Evolutionary conservation across 64 coral and sea anemone genomes (phyloP).

Genomic region (Dendrophyllia cribrosa): DNA sequence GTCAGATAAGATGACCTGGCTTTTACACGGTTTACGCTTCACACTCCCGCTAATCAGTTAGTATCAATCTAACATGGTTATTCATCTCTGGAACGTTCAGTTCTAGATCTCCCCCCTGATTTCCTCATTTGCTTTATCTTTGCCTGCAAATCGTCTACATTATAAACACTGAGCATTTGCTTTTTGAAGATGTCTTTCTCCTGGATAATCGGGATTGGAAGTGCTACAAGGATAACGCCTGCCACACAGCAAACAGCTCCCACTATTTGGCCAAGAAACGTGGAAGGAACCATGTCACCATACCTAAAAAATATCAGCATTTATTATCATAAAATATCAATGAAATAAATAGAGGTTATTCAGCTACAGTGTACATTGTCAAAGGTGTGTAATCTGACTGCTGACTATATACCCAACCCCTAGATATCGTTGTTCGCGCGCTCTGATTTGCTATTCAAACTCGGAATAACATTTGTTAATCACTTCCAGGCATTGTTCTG

Average conservation of each 20-base stretch:
- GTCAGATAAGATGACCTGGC: too few species aligned
- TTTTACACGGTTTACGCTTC: too few species aligned
- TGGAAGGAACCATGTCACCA: conserved; percentile 89
- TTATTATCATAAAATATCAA: too few species aligned
- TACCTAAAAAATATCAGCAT: conserved; percentile 53
- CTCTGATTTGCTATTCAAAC: too few species aligned
- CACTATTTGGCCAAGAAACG: conserved; percentile 60
- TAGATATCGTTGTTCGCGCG: too few species aligned
- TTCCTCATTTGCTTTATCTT: conserved; percentile 87
- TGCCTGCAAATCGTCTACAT: conserved; percentile 84
- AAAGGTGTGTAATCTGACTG: too few species aligned
- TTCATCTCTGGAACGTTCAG: neutral
- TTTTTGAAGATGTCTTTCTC: conserved; percentile 98
- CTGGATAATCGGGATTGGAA: conserved; percentile 91
- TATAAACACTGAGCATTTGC: conserved; percentile 92
- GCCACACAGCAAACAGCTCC: conserved; percentile 84
- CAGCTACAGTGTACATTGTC: too few species aligned
- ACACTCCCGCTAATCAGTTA: too few species aligned
- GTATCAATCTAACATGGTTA: neutral
- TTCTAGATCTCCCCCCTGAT: neutral
- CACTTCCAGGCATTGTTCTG: too few species aligned
- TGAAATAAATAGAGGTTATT: neutral
- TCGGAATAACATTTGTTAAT: too few species aligned
- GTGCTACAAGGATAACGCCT: conserved; percentile 83
- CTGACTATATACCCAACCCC: too few species aligned